Percentiles rank a stretch among this genome's conserved stretches.
Conservation (phyloP, 1,140 invertebrate species). For the Oncopodura yosiiana region DNA sequence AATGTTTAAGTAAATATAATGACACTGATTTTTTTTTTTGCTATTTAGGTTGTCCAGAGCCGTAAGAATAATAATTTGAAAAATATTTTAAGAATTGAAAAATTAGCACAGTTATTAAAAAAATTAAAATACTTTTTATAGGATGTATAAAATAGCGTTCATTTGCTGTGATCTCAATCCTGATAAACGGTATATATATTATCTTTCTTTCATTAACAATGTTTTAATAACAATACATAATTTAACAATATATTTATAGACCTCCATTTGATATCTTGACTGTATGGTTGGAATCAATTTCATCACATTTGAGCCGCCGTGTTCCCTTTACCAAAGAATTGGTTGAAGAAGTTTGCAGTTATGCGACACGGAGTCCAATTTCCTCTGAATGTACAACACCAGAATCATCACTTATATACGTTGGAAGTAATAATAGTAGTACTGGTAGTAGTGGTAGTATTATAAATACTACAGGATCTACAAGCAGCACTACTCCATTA, state of each 20-base stretch:
- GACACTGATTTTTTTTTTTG: no score
- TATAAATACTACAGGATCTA: no score
- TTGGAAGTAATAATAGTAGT: conserved; percentile 5
- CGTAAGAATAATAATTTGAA: no score
- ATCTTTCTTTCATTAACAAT: conserved; percentile 1
- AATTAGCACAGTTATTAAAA: no score
- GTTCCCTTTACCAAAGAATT: conserved; percentile 54
- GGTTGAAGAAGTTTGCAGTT: conserved; percentile 64
- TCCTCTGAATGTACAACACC: conserved; percentile 20
- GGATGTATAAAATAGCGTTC: conserved; percentile 78
- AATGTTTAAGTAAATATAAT: no score
- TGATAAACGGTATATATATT: conserved; percentile 55
- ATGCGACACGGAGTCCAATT: conserved; percentile 38
- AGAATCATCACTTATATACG: conserved; percentile 12
- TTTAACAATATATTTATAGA: conserved; percentile 40
- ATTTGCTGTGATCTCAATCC: conserved; percentile 80
- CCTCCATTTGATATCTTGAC: conserved; percentile 78
- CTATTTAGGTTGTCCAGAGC: no score
- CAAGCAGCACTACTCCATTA: no score
- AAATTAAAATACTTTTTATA: no score
- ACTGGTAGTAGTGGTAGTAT: conserved; percentile 13
- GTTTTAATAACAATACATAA: background rate
- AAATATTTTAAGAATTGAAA: no score
- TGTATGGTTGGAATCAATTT: conserved; percentile 66
- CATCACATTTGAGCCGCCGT: conserved; percentile 57